Percentiles rank a stretch among this genome's conserved stretches.
These are phyloP conservation scores for Conistra vaccinii DNA, from an alignment of 2,888 invertebrate species.

Conservation along the genomic window DNA sequence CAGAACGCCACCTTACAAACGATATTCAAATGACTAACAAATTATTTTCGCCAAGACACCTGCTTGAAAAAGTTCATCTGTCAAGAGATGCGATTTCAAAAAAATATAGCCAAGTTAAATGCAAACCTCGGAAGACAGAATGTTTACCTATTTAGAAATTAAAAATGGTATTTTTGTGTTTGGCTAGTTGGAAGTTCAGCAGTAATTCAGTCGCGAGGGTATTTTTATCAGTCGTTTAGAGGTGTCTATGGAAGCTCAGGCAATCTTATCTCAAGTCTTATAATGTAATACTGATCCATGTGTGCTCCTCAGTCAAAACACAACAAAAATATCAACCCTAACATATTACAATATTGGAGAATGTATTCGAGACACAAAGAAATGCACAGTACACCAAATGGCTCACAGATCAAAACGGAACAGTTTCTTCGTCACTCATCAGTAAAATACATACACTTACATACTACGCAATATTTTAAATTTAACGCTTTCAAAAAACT, in stretches of 20 bases:
- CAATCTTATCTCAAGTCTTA: not conserved
- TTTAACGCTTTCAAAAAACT: slow-evolving; percentile 66
- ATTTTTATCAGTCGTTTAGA: not conserved
- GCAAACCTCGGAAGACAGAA: slow-evolving; percentile 1
- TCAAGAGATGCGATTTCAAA: not conserved
- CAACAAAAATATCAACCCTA: slow-evolving; percentile 41
- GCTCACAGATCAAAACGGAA: slow-evolving; percentile 52
- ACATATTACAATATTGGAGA: slow-evolving; percentile 62
- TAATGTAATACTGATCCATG: no score
- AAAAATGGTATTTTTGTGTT: not conserved
- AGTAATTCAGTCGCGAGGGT: not conserved
- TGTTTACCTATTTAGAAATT: not conserved
- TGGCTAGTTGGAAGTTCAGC: not conserved
- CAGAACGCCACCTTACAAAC: not conserved
- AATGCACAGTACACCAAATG: slow-evolving; percentile 56
- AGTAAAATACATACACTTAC: slow-evolving; percentile 71
- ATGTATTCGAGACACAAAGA: slow-evolving; percentile 73
- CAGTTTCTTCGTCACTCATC: slow-evolving; percentile 45
- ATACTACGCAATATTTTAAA: slow-evolving; percentile 75
- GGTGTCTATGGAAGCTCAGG: not conserved
- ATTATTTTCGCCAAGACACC: not conserved
- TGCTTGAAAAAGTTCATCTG: not conserved
- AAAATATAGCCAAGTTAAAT: no score
- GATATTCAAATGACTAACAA: no score
- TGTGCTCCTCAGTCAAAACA: slow-evolving; percentile 38